Conservation (phyloP, 2,888 invertebrate species). For the Conus canariensis region DNA sequence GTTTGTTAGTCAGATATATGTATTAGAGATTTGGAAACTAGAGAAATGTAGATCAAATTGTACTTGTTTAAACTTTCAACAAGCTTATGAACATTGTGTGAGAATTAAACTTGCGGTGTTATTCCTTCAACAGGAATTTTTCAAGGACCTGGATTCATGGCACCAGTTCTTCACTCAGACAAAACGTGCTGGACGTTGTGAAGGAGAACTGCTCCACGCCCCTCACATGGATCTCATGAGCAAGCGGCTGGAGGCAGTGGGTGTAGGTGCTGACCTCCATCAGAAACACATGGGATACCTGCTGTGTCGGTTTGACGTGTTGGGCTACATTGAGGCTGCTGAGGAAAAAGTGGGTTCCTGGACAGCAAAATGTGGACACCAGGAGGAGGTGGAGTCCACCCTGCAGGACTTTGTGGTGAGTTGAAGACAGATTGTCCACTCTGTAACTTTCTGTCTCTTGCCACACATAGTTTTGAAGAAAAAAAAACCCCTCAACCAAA, state of each 20-base stretch:
- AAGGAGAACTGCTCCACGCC: constrained; percentile 84
- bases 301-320: constrained; percentile 84
- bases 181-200: constrained; percentile 85
- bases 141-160: constrained; percentile 89
- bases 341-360: constrained; percentile 93
- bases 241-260: constrained; percentile 80
- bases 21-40: no score
- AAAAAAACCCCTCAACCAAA: neutral
- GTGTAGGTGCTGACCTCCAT: constrained; percentile 87
- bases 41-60: no score
- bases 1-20: no score
- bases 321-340: constrained; percentile 93
- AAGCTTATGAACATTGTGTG: no score
- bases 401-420: constrained; percentile 70
- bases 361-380: constrained; percentile 91
- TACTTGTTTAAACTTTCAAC: no score
- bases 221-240: constrained; percentile 91
- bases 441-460: no score
- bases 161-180: constrained; percentile 89
- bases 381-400: constrained; percentile 71
- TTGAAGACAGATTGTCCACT: no score
- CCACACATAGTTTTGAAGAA: neutral
- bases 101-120: no score
- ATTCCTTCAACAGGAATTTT: constrained; percentile 84
- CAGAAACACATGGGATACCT: constrained; percentile 75